A percentile compares a stretch with the other conserved stretches of the same genome.
These are phyloP conservation scores for Falcaria lacertinaria DNA, from an alignment of 2,888 invertebrate genomes.

Conservation along the genomic window DNA sequence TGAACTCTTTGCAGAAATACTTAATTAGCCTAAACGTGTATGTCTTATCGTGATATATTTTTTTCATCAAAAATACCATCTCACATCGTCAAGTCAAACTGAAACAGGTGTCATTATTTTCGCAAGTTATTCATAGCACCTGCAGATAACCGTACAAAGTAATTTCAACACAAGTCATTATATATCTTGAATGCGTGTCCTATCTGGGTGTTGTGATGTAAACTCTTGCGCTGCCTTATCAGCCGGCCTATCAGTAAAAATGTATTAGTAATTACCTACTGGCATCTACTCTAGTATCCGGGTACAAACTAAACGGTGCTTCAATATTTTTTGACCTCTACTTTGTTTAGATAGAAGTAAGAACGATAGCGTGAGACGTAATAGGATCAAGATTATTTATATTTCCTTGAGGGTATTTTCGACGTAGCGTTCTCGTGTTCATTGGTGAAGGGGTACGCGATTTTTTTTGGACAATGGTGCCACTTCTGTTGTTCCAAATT, in stretches of 20 bases:
- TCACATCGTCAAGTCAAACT: too few relatives aligned
- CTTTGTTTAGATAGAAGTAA: not conserved
- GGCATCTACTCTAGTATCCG: slow-evolving; percentile 7
- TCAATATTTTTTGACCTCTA: not conserved
- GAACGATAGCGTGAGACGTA: not conserved
- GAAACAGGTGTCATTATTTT: not conserved
- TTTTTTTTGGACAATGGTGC: too few relatives aligned
- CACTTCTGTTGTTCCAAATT: too few relatives aligned
- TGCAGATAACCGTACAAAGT: not conserved
- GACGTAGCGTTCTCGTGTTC: too few relatives aligned
- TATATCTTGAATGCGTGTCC: not conserved
- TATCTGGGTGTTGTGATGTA: not conserved
- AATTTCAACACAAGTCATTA: not conserved
- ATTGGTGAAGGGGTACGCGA: too few relatives aligned
- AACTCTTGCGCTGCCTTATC: not conserved
- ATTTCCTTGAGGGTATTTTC: too few relatives aligned
- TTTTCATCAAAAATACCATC: too few relatives aligned
- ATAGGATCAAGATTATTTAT: too few relatives aligned
- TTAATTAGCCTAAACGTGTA: too few relatives aligned
- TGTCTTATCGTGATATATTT: too few relatives aligned
- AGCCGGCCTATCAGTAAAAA: slow-evolving; percentile 11
- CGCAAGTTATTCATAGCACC: not conserved
- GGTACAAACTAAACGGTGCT: not conserved
- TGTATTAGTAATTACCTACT: slow-evolving; percentile 7
- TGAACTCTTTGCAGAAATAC: too few relatives aligned